Evolutionary conservation across 2,888 invertebrate genomes (phyloP), one percentile per base, ranked within the genome.

Genomic region (Limnephilus rhombicus): DNA sequence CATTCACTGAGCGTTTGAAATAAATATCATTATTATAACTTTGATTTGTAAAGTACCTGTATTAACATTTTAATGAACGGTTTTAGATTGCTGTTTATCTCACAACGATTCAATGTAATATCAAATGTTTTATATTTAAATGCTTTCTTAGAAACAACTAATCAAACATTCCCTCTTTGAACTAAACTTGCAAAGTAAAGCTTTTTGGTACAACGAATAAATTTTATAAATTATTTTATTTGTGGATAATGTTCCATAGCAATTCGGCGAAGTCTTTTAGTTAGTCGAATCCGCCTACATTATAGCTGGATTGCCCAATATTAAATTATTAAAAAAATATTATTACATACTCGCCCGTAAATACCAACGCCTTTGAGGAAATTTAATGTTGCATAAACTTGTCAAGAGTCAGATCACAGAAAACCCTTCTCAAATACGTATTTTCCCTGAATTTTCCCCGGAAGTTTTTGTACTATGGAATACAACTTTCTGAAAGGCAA

Each of bases 311-410:
- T 34, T 85, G 41, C 41, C 41, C 45, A 85, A 85, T n/a, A 85
- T 45, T 41, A 29, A 49, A 41, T n/a, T 24, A 85, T 81, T 80
- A 90, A 37, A 90, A 90, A 89, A 87, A 91, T 92, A 92, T 92
- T 92, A 91, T 92, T 89, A 90, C 90, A 91, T 91, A 90, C 90
- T 90, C 80, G 68, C 81, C 85, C 81, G 24, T 45, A 45, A 45
- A 45, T 68, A 68, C 49, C 15, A 24, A 11, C 31, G 37, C 31
- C 92, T 93, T 93, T 93, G 92, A 93, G 87, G 90, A 92, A 93
- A 93, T 92, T 93, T 93, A 93, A 93, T 93, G 93, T 93, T 93
- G 93, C 93, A 92, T 93, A 91, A 93, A 93, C 93, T 93, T 93
- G 93, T 93, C 93, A 93, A 91, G 92, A 85, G 90, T 87, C 91